Evolutionary conservation across 2,888 invertebrate species (phyloP).

Genomic region (Drosophila tripunctata): DNA sequence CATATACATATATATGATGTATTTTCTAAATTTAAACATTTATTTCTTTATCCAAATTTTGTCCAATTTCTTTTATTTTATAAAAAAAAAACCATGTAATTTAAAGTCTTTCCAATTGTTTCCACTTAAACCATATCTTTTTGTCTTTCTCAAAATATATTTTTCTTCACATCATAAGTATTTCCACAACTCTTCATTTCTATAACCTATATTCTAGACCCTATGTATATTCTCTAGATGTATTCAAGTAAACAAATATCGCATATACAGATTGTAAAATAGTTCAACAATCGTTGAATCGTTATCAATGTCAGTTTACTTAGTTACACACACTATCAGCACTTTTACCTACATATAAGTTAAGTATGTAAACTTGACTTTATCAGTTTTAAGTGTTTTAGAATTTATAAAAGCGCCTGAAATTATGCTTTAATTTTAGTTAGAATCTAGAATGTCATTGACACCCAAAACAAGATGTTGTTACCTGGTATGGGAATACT

Average conservation of each 20-base stretch:
- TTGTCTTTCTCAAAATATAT: too few species aligned
- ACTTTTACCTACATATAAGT: not conserved
- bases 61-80: too few species aligned
- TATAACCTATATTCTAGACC: too few species aligned
- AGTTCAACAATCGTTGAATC: conserved; percentile 6
- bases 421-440: conserved; percentile 34
- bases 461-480: conserved; percentile 12
- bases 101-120: too few species aligned
- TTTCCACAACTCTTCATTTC: not conserved
- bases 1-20: too few species aligned
- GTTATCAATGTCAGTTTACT: conserved; percentile 9
- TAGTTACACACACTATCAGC: not conserved
- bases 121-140: too few species aligned
- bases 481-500: conserved; percentile 8
- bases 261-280: conserved; percentile 2
- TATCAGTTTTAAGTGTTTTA: conserved; percentile 6
- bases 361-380: not conserved
- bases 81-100: too few species aligned
- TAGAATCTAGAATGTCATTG: conserved; percentile 29
- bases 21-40: too few species aligned
- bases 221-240: not conserved
- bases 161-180: not conserved
- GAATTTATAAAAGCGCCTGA: conserved; percentile 26
- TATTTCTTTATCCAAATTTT: too few species aligned
- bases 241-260: not conserved